Base-by-base conservation (phyloP, 2,113 vertebrate species). In the Hyla sarda region DNA sequence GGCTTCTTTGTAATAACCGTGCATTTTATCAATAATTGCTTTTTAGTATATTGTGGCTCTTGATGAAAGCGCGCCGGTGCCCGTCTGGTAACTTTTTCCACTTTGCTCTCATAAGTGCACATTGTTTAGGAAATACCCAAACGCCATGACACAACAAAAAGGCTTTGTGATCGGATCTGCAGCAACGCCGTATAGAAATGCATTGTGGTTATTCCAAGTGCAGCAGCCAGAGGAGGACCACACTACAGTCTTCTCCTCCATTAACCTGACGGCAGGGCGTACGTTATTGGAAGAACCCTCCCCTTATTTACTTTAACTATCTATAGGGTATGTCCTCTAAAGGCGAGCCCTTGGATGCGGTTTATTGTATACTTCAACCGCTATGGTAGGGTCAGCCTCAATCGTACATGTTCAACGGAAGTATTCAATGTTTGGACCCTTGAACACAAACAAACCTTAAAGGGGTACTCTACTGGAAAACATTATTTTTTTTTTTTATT, bases 111-210 rank as follows among this genome's bases (percentile, higher is more conserved):
- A 72, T 72, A 72, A 82, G 48, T 47, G 16, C 28, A 8, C 65
- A 82, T 82, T 82, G 81, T 71, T 72, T 82, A 82, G 69, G n/a
- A 71, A 67, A 60, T 19, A 19, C 41, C 28, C 28, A 37, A 48
- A 72, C 28, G 5, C n/a, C 19, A 82, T 72, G 48, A 82, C 48
- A 54, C 9, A 8, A 52, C 65, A 82, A 50, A 82, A 72, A 82
- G 23, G 60, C 48, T 82, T 30, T 65, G 58, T 82, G 25, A 69
- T 72, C 19, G 48, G 21, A 47, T 72, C 67, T 23, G 7, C 67
- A 71, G 67, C 19, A 71, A 71, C 67, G 34, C 30, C 32, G 19
- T 71, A 72, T 34, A n/a, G 48, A 37, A 82, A 54, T 72, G 16
- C 7, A 72, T 17, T n/a, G 17, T 17, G 48, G 28, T 82, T 19